Base-by-base conservation (phyloP, 2,113 vertebrate genomes). In the Corythoichthys intestinalis region DNA sequence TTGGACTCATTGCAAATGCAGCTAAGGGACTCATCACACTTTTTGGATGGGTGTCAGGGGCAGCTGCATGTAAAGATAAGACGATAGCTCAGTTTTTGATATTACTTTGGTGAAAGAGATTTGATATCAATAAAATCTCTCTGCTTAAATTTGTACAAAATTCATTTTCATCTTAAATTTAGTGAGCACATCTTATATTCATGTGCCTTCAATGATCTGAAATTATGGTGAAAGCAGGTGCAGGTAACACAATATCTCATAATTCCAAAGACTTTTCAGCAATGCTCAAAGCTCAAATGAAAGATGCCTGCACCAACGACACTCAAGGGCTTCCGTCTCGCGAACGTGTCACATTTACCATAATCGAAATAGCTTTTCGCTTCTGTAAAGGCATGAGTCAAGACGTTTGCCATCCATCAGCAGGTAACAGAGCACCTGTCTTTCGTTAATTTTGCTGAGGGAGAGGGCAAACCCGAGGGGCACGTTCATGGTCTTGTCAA, bases 311-410 rank as follows among this genome's bases (percentile, higher is more conserved):
- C 20, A 28, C 65, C 28, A 0, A 8, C 58, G 76, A 67, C 68
- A 38, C 65, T 74, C 54, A 66, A 70, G 65, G 69, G 70, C 71
- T 35, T 61, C 65, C 60, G 47, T 28, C 47, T 47, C 70, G 67
- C 58, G 67, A 73, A 71, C 17, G 17, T 8, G 47, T 60, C 2
- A 28, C 53, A 56, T 20, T 28, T 12, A 56, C 20, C 59, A 38
- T 59, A 37, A 70, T 70, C 53, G 49, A 39, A 47, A 66, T 73
- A 66, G 69, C 73, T 69, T 78, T 82, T 49, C 15, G n/a, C 77
- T 56, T 59, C 62, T 3, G 61, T 0, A 13, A 60, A 58, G 54
- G 11, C 59, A 35, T 17, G 49, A 54, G 38, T 12, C n/a, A 0
- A 50, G 44, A 46, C 15, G 37, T 59, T 69, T 64, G 69, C 37